Conservation (phyloP, 1,140 invertebrate genomes). For the Phymorhynchus buccinoides region DNA sequence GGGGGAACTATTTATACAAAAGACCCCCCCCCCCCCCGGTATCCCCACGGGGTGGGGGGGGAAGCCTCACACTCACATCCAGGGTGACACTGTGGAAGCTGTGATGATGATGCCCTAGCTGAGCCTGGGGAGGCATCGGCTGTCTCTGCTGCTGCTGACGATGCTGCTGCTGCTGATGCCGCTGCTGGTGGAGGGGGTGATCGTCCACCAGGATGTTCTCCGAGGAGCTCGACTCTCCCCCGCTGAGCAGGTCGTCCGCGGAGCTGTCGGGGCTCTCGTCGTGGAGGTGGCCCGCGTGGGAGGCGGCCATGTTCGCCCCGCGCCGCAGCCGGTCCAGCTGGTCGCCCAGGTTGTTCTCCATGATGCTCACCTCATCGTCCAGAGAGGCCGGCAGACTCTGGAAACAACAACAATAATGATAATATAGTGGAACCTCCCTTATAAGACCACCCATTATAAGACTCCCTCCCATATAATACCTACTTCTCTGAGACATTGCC, state of each 20-base stretch:
- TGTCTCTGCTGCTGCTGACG: slow-evolving; percentile 1
- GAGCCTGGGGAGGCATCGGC: neutral
- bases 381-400: slow-evolving; percentile 65
- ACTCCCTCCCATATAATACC: too few species aligned
- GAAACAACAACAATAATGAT: neutral
- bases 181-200: neutral
- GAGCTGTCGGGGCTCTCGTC: slow-evolving; percentile 54
- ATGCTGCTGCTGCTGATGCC: slow-evolving; percentile 22
- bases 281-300: slow-evolving; percentile 42
- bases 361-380: slow-evolving; percentile 59
- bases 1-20: too few species aligned
- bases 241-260: slow-evolving; percentile 54
- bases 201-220: slow-evolving; percentile 41
- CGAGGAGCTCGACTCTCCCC: slow-evolving; percentile 42
- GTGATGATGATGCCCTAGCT: slow-evolving; percentile 26
- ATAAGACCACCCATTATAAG: too few species aligned
- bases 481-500: too few species aligned
- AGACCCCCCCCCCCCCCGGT: too few species aligned
- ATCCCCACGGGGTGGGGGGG: too few species aligned
- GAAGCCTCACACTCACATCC: too few species aligned
- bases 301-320: slow-evolving; percentile 30
- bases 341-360: slow-evolving; percentile 63
- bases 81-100: slow-evolving; percentile 28
- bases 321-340: slow-evolving; percentile 46
- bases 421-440: too few species aligned